A percentile compares a stretch with the other conserved stretches of the same genome.
Conservation (phyloP, 2,113 vertebrate genomes). For the Neogobius melanostomus region DNA sequence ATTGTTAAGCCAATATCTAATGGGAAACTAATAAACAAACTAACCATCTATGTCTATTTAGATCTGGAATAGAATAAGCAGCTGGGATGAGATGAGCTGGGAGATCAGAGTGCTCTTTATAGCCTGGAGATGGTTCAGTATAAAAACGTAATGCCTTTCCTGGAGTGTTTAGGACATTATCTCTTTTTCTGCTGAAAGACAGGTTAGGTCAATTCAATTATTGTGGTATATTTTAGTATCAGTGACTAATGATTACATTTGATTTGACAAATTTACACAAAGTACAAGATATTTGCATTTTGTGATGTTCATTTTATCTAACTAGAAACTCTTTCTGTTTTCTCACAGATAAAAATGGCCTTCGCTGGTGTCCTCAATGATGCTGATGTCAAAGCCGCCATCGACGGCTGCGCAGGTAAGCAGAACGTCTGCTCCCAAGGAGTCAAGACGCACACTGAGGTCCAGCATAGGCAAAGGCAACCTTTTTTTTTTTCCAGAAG, state of each 20-base stretch:
- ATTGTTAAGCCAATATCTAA: no score
- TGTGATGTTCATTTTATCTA: slow-evolving; percentile 13
- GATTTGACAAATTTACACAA: background rate
- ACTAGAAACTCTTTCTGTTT: slow-evolving; percentile 26
- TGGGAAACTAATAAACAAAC: no score
- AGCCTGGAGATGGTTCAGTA: no score
- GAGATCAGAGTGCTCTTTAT: background rate
- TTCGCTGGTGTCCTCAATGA: slow-evolving; percentile 75
- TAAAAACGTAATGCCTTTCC: no score
- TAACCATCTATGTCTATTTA: slow-evolving; percentile 5
- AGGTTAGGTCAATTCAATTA: no score
- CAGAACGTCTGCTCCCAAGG: background rate
- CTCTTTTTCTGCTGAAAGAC: no score
- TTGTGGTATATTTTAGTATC: no score
- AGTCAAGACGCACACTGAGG: background rate
- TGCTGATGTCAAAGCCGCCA: slow-evolving; percentile 75
- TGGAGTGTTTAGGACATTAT: no score
- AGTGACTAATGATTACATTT: no score
- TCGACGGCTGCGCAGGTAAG: slow-evolving; percentile 79
- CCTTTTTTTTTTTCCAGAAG: no score
- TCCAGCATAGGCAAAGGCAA: background rate
- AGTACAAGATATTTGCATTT: background rate
- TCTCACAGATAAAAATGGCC: slow-evolving; percentile 72
- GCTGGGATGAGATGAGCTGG: no score
- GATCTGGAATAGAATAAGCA: slow-evolving; percentile 16